These are phyloP conservation scores for Ladona fulva DNA, from an alignment of 1,140 invertebrate species.

Conservation along the genomic window DNA sequence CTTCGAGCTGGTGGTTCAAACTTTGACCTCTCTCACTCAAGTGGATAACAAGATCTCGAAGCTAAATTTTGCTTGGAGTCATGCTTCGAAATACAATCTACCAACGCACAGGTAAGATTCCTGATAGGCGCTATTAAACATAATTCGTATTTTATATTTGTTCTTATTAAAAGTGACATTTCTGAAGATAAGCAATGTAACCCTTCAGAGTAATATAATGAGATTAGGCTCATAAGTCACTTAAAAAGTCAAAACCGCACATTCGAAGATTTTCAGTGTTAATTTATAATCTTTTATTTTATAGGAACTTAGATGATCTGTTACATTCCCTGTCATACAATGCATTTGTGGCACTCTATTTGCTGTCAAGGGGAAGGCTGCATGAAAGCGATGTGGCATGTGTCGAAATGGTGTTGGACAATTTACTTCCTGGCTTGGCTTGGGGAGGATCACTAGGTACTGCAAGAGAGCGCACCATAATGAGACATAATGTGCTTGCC, in stretches of 20 bases:
- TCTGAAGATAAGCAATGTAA: no score
- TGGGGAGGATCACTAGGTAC: not conserved
- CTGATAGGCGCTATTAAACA: no score
- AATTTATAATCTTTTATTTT: not conserved
- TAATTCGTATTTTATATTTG: no score
- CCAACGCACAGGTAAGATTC: no score
- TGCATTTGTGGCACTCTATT: not conserved
- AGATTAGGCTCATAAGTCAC: no score
- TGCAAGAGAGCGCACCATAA: not conserved
- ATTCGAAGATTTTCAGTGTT: not conserved
- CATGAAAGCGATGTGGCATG: not conserved
- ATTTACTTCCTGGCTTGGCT: not conserved
- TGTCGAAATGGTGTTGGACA: not conserved
- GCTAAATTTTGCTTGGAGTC: no score
- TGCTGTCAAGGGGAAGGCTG: not conserved
- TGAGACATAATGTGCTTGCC: not conserved
- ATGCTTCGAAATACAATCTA: no score
- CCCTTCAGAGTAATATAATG: no score
- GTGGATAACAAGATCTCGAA: not conserved
- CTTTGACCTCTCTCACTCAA: constrained; percentile 39
- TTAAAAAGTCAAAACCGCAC: no score
- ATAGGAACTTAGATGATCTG: not conserved
- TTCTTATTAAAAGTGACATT: no score
- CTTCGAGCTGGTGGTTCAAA: constrained; percentile 39
- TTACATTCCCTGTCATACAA: not conserved